These are phyloP conservation scores for Oophaga sylvatica DNA, from an alignment of 2,797 vertebrate species.

Conservation along the genomic window DNA sequence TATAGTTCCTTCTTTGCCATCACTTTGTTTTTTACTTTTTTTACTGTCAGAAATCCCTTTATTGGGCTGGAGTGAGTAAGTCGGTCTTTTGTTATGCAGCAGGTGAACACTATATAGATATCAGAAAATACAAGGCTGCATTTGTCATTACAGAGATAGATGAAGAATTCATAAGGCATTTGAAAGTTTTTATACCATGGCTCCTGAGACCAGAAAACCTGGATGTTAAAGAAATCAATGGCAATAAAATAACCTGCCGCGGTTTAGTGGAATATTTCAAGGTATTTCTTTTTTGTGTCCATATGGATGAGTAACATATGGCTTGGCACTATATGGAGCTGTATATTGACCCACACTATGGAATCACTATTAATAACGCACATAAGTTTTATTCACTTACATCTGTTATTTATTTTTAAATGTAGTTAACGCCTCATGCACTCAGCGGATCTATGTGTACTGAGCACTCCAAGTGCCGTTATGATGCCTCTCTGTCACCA, in stretches of 20 bases:
- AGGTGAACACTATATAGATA: background rate
- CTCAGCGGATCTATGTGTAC: background rate
- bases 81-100: background rate
- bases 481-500: background rate
- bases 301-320: background rate
- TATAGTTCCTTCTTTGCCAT: background rate
- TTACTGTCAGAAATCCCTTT: background rate
- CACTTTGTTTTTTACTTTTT: background rate
- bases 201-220: slow-evolving; percentile 89
- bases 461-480: background rate
- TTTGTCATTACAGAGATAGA: slow-evolving; percentile 85
- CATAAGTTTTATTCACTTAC: background rate
- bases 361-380: background rate
- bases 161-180: slow-evolving; percentile 90
- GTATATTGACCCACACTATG: background rate
- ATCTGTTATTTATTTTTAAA: background rate
- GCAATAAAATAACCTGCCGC: slow-evolving; percentile 94
- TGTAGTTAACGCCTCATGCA: no score
- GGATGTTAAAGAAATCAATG: slow-evolving; percentile 97
- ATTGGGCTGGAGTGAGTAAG: background rate
- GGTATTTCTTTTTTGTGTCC: slow-evolving; percentile 72
- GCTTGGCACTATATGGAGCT: background rate
- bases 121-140: background rate
- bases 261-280: slow-evolving; percentile 98
- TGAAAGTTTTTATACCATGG: slow-evolving; percentile 94